phyloP scores from a whole-genome alignment of 2,113 vertebrate genomes.

The Synodontis membranacea region DNA sequence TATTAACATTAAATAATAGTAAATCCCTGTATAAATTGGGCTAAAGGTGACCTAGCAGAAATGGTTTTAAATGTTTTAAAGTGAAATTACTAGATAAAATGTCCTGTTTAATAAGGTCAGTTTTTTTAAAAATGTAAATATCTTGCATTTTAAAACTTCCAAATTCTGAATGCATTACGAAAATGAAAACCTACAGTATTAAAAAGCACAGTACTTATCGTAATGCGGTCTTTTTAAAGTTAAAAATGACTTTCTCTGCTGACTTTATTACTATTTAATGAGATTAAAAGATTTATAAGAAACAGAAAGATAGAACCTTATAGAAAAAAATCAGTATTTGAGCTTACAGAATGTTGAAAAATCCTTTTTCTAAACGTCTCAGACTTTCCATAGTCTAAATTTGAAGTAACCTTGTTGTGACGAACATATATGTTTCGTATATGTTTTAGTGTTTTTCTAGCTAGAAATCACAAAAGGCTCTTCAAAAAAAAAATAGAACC shows the following conservation, averaged over 20 bases:
- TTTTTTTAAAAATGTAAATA: not conserved
- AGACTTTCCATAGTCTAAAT: not conserved
- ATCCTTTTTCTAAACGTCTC: not conserved
- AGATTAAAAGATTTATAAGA: not conserved
- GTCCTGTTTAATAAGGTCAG: not conserved
- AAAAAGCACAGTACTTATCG: not conserved
- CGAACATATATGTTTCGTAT: not conserved
- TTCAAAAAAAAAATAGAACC: constrained; percentile 4
- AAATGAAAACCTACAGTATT: not conserved
- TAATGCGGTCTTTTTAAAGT: not conserved
- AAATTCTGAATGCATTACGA: not conserved
- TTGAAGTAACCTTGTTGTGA: not conserved
- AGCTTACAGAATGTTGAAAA: not conserved
- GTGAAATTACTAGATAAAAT: not conserved
- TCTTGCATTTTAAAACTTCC: not conserved
- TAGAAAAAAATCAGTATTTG: not conserved
- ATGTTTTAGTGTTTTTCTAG: not conserved
- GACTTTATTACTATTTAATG: not conserved
- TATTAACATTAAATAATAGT: not conserved
- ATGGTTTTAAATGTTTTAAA: not conserved
- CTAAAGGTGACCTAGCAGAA: not conserved
- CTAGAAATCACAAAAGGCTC: not conserved
- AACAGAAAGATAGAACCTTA: not conserved
- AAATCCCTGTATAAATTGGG: not conserved
- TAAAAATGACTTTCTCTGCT: not conserved